phyloP scores from a whole-genome alignment of 2,888 invertebrate genomes.

The Leptinotarsa juncta region DNA sequence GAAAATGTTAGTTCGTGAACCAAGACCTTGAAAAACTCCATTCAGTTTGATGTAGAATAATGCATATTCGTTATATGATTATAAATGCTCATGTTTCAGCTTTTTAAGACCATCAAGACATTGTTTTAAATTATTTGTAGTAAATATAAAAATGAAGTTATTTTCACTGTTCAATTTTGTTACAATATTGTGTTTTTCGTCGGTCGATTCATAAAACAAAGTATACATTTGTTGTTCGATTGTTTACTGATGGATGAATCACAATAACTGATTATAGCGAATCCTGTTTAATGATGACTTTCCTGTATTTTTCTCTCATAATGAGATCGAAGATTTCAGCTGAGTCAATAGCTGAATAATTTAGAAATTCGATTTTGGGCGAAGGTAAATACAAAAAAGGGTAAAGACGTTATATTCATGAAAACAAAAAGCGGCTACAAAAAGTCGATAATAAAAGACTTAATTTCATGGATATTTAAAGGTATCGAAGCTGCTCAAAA shows the following conservation, averaged over 20 bases:
- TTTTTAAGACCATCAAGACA: too few relatives aligned
- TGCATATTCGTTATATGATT: too few relatives aligned
- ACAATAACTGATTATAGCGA: conserved; percentile 9
- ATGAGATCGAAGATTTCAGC: conserved; percentile 48
- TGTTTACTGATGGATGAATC: conserved; percentile 5
- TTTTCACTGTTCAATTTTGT: too few relatives aligned
- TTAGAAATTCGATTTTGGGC: conserved; percentile 57
- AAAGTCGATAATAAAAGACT: conserved; percentile 61
- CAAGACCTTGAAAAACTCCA: too few relatives aligned
- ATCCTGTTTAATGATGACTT: conserved; percentile 11
- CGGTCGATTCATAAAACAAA: too few relatives aligned
- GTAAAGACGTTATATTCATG: conserved; percentile 54
- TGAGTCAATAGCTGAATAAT: conserved; percentile 58
- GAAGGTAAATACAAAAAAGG: conserved; percentile 58
- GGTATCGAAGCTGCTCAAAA: conserved; percentile 57
- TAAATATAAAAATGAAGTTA: too few relatives aligned
- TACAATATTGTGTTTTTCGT: too few relatives aligned
- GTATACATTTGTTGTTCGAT: too few relatives aligned
- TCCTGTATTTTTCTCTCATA: conserved; percentile 15
- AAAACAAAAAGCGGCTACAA: conserved; percentile 52
- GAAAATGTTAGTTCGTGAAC: too few relatives aligned
- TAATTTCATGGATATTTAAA: conserved; percentile 64
- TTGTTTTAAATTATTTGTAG: too few relatives aligned
- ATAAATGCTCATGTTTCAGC: too few relatives aligned
- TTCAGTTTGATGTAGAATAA: too few relatives aligned